A percentile compares a stretch with the other conserved stretches of the same genome.
phyloP scores from a whole-genome alignment of 2,888 invertebrate genomes.

The Bellardia bayeri region DNA sequence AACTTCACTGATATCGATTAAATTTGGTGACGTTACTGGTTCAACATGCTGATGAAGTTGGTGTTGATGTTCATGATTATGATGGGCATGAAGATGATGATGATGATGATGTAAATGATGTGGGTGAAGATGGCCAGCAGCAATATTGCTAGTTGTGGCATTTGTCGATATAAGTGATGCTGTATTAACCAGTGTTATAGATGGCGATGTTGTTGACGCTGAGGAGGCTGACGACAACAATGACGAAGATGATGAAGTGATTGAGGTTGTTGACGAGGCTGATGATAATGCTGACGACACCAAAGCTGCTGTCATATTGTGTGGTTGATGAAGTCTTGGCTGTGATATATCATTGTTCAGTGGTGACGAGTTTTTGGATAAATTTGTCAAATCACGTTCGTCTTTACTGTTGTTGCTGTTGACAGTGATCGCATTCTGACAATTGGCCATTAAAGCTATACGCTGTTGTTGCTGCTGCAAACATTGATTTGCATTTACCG shows the following conservation, averaged over 20 bases:
- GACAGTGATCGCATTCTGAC: slow-evolving; percentile 73
- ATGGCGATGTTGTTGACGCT: slow-evolving; percentile 49
- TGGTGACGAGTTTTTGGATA: slow-evolving; percentile 49
- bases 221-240: slow-evolving; percentile 65
- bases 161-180: slow-evolving; percentile 61
- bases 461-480: slow-evolving; percentile 83
- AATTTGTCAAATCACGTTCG: slow-evolving; percentile 67
- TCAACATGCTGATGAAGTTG: slow-evolving; percentile 74
- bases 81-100: slow-evolving; percentile 38
- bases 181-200: slow-evolving; percentile 47
- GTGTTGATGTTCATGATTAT: slow-evolving; percentile 69
- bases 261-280: slow-evolving; percentile 79
- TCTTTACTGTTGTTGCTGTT: slow-evolving; percentile 71
- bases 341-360: neutral
- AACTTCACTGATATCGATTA: slow-evolving; percentile 84
- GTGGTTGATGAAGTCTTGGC: slow-evolving; percentile 44
- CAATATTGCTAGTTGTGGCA: slow-evolving; percentile 27
- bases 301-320: slow-evolving; percentile 68
- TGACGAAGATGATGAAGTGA: slow-evolving; percentile 71
- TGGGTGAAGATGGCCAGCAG: slow-evolving; percentile 65
- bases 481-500: slow-evolving; percentile 83
- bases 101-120: slow-evolving; percentile 27
- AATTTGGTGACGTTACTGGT: slow-evolving; percentile 82
- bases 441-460: slow-evolving; percentile 77
- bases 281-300: slow-evolving; percentile 76